phyloP scores from a whole-genome alignment of 2,113 vertebrate genomes.

The Loxodonta africana region DNA sequence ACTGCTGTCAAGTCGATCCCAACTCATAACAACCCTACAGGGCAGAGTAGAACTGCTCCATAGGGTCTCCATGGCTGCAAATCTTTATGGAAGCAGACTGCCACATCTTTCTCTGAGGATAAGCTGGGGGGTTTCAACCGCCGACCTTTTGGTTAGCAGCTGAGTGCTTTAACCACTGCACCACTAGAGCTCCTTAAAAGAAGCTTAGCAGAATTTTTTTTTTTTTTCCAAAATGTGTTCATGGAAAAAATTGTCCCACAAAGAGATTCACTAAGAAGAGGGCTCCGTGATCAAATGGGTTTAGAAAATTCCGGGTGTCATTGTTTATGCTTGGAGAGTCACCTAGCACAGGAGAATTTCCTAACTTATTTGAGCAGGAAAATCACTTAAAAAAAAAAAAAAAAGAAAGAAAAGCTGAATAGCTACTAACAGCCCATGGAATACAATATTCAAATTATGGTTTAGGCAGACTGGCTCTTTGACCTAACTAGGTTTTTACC shows the following conservation, averaged over 20 bases:
- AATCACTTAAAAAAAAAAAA: neutral
- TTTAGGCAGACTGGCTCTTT: neutral
- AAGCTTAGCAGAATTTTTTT: neutral
- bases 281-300: neutral
- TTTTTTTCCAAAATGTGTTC: conserved; percentile 40
- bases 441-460: neutral
- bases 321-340: neutral
- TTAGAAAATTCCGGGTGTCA: neutral
- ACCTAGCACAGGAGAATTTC: neutral
- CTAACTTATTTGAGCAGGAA: neutral
- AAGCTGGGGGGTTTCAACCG: no score
- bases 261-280: neutral
- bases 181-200: no score
- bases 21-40: no score
- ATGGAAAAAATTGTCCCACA: conserved; percentile 9
- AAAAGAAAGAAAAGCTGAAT: neutral
- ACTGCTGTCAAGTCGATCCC: no score
- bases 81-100: no score
- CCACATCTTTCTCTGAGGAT: no score
- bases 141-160: no score
- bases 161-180: no score
- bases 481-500: neutral
- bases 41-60: no score
- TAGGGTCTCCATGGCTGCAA: no score
- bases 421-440: neutral